These are phyloP conservation scores for Eupsittula cactorum DNA, from an alignment of 2,113 vertebrate species.

Conservation along the genomic window DNA sequence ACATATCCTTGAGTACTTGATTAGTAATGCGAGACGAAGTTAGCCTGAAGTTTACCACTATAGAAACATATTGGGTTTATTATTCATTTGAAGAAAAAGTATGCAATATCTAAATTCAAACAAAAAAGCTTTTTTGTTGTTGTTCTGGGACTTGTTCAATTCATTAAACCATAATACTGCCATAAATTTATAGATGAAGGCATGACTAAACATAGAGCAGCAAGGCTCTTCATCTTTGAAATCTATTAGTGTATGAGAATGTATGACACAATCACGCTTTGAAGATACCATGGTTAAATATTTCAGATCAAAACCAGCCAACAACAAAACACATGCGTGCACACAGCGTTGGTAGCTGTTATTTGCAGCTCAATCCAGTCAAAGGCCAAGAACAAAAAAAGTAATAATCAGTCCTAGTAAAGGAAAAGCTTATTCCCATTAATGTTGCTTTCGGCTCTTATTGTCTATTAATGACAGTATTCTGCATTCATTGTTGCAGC, in stretches of 20 bases:
- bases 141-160: constrained; percentile 60
- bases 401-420: constrained; percentile 10
- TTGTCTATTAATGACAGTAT: constrained; percentile 55
- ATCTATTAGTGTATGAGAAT: constrained; percentile 38
- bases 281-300: constrained; percentile 28
- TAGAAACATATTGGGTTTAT: constrained; percentile 54
- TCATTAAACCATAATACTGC: constrained; percentile 50
- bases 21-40: constrained; percentile 42
- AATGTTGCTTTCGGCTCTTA: constrained; percentile 53
- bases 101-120: constrained; percentile 54
- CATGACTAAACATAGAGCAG: constrained; percentile 60
- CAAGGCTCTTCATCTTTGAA: constrained; percentile 62
- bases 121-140: constrained; percentile 53
- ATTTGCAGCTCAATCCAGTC: not conserved
- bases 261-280: constrained; percentile 33
- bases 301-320: constrained; percentile 22
- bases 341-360: not conserved
- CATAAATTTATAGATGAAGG: constrained; percentile 53
- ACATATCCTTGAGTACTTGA: constrained; percentile 12
- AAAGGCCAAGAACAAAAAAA: constrained; percentile 18
- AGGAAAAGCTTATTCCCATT: constrained; percentile 48
- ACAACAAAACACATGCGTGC: constrained; percentile 19
- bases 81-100: constrained; percentile 52
- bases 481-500: constrained; percentile 33
- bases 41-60: constrained; percentile 43